Evolutionary conservation across 2,113 vertebrate species (phyloP).

Genomic region (Entomyzon cyanotis): DNA sequence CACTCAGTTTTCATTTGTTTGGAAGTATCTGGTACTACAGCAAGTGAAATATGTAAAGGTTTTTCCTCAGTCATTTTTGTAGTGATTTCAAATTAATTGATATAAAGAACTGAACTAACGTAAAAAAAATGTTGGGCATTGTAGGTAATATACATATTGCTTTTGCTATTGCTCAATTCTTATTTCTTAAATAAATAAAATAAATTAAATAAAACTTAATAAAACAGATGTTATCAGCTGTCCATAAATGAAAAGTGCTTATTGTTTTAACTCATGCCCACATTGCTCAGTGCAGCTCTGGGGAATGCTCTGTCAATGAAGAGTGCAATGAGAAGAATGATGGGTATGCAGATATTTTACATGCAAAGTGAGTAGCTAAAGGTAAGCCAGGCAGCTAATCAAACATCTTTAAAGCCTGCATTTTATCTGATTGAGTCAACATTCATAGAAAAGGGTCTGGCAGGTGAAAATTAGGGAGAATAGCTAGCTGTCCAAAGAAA

Average conservation of each 20-base stretch:
- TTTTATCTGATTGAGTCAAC: conserved; percentile 59
- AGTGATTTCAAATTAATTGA: background rate
- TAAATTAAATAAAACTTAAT: no score
- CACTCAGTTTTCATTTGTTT: background rate
- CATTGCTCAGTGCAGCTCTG: background rate
- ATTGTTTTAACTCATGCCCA: background rate
- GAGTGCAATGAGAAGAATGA: background rate
- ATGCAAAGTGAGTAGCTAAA: conserved; percentile 38
- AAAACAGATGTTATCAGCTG: background rate
- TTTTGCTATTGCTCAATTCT: background rate
- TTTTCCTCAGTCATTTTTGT: background rate
- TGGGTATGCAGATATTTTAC: background rate
- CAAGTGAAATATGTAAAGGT: background rate
- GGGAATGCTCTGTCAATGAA: background rate
- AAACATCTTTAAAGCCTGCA: conserved; percentile 56
- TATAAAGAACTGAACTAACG: background rate
- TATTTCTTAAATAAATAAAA: no score
- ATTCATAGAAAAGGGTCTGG: conserved; percentile 51
- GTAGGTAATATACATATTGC: background rate
- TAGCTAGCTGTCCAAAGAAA: conserved; percentile 59
- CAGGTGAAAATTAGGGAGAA: conserved; percentile 68
- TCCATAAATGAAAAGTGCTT: background rate
- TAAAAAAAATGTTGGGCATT: background rate
- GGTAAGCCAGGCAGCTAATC: conserved; percentile 50
- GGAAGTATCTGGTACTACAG: background rate